Conservation (phyloP, 2,888 invertebrate species). For the Bombylius major region DNA sequence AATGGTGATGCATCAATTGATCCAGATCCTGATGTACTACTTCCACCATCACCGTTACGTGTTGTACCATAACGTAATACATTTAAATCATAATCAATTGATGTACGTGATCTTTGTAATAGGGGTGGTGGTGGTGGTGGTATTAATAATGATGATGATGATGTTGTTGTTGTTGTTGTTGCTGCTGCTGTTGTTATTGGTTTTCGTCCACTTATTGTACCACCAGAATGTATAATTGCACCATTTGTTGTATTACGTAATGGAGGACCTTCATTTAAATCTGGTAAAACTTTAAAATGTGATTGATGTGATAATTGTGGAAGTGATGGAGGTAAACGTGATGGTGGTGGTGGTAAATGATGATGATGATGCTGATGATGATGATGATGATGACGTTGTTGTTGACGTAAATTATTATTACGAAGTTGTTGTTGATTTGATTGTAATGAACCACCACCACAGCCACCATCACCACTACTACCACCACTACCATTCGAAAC, state of each 20-base stretch:
- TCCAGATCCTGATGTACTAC: no score
- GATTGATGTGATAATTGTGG: background rate
- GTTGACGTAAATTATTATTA: background rate
- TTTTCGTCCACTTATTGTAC: conserved; percentile 64
- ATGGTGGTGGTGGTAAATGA: background rate
- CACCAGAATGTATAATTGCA: conserved; percentile 67
- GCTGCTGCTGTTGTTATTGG: conserved; percentile 8
- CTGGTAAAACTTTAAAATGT: conserved; percentile 52
- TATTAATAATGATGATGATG: conserved; percentile 9
- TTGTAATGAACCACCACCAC: background rate
- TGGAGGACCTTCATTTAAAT: conserved; percentile 44
- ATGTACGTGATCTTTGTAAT: conserved; percentile 21
- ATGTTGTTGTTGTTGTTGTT: conserved; percentile 9
- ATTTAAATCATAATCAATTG: conserved; percentile 7
- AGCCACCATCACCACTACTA: background rate
- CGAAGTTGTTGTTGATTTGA: background rate
- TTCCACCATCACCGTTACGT: no score
- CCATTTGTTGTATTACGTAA: conserved; percentile 72
- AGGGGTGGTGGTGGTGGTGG: conserved; percentile 1
- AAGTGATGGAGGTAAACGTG: conserved; percentile 7
- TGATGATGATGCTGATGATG: conserved; percentile 1
- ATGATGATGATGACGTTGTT: background rate
- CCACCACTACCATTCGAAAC: background rate
- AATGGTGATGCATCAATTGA: no score
- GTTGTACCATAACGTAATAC: conserved; percentile 29